These are phyloP conservation scores for Isaurus tuberculatus DNA, from an alignment of 92 coral and sea anemone species.

Conservation along the genomic window DNA sequence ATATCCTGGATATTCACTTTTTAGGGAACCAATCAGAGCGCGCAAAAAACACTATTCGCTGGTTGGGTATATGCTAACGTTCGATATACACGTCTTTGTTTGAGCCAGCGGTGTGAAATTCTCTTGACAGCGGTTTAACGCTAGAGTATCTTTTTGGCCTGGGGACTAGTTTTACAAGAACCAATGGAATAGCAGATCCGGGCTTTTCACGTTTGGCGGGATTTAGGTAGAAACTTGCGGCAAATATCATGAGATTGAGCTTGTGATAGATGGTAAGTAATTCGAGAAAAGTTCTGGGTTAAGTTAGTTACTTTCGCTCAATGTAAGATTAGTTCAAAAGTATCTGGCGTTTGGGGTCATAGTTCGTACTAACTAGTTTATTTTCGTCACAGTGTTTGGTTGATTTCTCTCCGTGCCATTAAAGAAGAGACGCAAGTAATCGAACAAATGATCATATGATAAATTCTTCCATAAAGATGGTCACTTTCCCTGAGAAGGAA, in stretches of 20 bases:
- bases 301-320: neutral
- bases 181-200: slow-evolving; percentile 28
- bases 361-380: neutral
- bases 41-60: too few relatives aligned
- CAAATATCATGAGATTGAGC: neutral
- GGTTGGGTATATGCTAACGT: too few relatives aligned
- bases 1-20: too few relatives aligned
- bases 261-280: neutral
- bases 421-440: too few relatives aligned
- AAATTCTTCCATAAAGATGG: slow-evolving; percentile 2
- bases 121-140: too few relatives aligned
- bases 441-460: neutral
- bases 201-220: slow-evolving; percentile 45
- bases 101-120: too few relatives aligned
- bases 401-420: neutral
- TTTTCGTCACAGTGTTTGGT: neutral
- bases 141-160: neutral
- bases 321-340: neutral
- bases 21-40: too few relatives aligned
- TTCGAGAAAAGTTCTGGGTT: neutral
- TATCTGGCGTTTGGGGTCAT: neutral
- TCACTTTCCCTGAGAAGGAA: slow-evolving; percentile 35
- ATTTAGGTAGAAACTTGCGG: slow-evolving; percentile 27
- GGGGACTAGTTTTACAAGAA: neutral
- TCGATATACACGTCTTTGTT: too few relatives aligned